A percentile compares a stretch with the other conserved stretches of the same genome.
phyloP scores from a whole-genome alignment of 1,140 invertebrate genomes.

The Trichonephila inaurata region DNA sequence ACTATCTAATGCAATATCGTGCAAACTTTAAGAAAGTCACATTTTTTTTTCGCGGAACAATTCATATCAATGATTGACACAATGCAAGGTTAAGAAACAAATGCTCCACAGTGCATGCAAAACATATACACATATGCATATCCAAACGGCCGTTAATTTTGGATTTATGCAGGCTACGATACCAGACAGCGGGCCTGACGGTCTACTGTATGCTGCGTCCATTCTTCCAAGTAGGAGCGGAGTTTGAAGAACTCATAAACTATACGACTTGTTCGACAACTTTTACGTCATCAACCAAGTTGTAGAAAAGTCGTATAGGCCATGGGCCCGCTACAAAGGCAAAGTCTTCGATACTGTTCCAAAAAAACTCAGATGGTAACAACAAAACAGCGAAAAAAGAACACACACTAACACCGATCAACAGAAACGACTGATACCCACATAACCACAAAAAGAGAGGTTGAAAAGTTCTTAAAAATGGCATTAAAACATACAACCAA shows the following conservation, averaged over 20 bases:
- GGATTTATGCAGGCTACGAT: constrained; percentile 22
- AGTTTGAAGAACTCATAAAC: constrained; percentile 63
- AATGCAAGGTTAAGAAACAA: constrained; percentile 24
- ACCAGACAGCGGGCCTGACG: constrained; percentile 1
- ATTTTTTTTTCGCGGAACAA: background rate
- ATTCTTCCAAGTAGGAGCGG: background rate
- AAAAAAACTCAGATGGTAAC: background rate
- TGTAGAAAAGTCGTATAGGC: constrained; percentile 76
- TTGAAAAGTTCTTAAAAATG: too few species aligned
- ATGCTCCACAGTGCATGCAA: constrained; percentile 60
- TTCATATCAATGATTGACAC: background rate
- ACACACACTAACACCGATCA: background rate
- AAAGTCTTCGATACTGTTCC: background rate
- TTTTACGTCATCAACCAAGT: constrained; percentile 76
- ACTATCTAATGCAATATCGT: background rate
- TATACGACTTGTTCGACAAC: constrained; percentile 77
- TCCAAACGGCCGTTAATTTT: background rate
- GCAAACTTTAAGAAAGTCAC: background rate
- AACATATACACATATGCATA: constrained; percentile 27
- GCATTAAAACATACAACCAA: too few species aligned
- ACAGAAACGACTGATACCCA: too few species aligned
- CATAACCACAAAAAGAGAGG: too few species aligned
- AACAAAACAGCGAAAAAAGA: background rate
- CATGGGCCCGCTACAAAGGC: constrained; percentile 37
- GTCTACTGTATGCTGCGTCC: background rate